phyloP scores from a whole-genome alignment of 1,140 invertebrate species.

The Drosophila mayri region DNA sequence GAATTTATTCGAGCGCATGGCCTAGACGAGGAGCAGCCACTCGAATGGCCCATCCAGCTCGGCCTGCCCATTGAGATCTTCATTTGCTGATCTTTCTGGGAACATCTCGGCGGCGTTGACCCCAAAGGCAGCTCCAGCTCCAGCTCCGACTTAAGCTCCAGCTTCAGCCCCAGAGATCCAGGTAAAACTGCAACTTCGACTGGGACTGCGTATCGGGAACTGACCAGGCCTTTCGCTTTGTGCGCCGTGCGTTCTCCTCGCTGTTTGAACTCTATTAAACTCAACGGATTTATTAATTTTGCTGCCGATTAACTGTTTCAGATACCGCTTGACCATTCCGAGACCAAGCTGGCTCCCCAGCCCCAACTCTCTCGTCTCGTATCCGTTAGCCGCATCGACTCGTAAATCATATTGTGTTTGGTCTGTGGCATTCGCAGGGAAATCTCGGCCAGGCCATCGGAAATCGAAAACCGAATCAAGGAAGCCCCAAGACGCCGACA shows the following conservation, averaged over 20 bases:
- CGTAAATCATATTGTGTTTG: conserved; percentile 73
- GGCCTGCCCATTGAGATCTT: conserved; percentile 77
- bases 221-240: conserved; percentile 53
- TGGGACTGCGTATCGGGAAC: conserved; percentile 56
- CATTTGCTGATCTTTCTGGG: conserved; percentile 84
- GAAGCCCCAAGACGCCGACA: conserved; percentile 39
- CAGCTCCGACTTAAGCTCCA: conserved; percentile 2
- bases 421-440: conserved; percentile 44
- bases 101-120: conserved; percentile 81
- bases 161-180: conserved; percentile 47
- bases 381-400: conserved; percentile 71
- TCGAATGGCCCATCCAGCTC: conserved; percentile 22
- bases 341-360: conserved; percentile 15
- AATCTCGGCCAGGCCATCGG: conserved; percentile 48
- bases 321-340: conserved; percentile 71
- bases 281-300: conserved; percentile 82
- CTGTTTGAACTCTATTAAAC: conserved; percentile 82
- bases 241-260: conserved; percentile 48
- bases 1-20: conserved; percentile 82
- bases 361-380: conserved; percentile 26
- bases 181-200: conserved; percentile 25
- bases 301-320: conserved; percentile 82
- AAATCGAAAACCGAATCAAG: conserved; percentile 17
- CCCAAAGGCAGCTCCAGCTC: conserved; percentile 64
- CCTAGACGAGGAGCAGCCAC: conserved; percentile 77